Evolutionary conservation across 2,113 vertebrate genomes (phyloP).

Genomic region (Romanogobio albipinnatus): DNA sequence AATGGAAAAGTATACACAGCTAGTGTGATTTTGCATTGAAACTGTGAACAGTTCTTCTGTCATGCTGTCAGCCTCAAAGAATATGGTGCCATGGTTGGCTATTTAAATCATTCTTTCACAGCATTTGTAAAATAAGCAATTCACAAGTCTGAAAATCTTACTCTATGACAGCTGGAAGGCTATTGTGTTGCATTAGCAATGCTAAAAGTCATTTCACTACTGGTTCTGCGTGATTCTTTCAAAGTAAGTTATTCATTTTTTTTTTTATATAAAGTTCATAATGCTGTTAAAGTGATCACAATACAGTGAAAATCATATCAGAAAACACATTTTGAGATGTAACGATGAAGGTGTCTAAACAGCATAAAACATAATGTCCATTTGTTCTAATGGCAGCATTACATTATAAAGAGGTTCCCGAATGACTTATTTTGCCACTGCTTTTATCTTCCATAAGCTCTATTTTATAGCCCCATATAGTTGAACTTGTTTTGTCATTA

Average conservation of each 20-base stretch:
- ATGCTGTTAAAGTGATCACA: neutral
- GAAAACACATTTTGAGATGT: neutral
- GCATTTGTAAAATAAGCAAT: neutral
- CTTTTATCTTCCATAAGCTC: neutral
- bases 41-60: neutral
- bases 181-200: slow-evolving; percentile 1
- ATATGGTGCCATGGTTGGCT: neutral
- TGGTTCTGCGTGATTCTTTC: neutral
- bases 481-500: slow-evolving; percentile 1
- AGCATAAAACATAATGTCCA: neutral
- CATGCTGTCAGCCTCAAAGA: neutral
- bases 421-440: neutral
- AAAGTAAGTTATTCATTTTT: neutral
- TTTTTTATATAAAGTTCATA: neutral
- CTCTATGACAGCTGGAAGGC: neutral
- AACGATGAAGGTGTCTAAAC: neutral
- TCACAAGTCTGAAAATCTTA: neutral
- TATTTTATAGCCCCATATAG: neutral
- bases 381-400: neutral
- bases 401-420: neutral
- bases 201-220: neutral
- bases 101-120: neutral
- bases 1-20: neutral
- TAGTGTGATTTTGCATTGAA: neutral
- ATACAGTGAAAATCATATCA: neutral